A percentile compares a stretch with the other conserved stretches of the same genome.
These are phyloP conservation scores for Datnioides undecimradiatus DNA, from an alignment of 2,113 vertebrate species.

Conservation along the genomic window DNA sequence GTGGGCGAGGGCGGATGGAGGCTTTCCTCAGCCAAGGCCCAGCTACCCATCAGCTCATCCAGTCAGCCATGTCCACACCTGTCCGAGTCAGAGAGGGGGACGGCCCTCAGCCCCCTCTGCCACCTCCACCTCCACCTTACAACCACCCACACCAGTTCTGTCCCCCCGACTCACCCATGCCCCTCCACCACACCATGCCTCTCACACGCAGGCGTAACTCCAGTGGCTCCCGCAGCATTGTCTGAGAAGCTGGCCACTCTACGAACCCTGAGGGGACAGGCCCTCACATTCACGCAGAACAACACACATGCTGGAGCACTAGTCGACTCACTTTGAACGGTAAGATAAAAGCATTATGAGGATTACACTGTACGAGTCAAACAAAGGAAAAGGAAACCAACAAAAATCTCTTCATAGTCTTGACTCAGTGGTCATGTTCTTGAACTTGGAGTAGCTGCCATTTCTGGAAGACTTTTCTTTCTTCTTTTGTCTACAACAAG, in stretches of 20 bases:
- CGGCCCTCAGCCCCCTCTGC: constrained; percentile 91
- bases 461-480: constrained; percentile 51
- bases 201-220: constrained; percentile 89
- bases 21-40: constrained; percentile 95
- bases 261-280: neutral
- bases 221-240: constrained; percentile 94
- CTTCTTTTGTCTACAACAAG: constrained; percentile 50
- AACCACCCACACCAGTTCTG: constrained; percentile 98
- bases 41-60: constrained; percentile 89
- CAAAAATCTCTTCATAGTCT: constrained; percentile 43
- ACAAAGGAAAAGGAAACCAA: constrained; percentile 30
- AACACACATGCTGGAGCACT: constrained; percentile 40
- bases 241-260: constrained; percentile 70
- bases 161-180: constrained; percentile 92
- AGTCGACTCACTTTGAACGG: constrained; percentile 40
- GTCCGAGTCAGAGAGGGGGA: constrained; percentile 87
- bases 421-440: constrained; percentile 37
- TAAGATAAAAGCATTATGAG: constrained; percentile 34
- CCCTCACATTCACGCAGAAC: constrained; percentile 2
- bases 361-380: constrained; percentile 14
- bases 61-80: constrained; percentile 91
- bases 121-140: constrained; percentile 95
- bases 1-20: constrained; percentile 93
- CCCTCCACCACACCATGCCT: constrained; percentile 81
- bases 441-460: constrained; percentile 44